Evolutionary conservation across 2,113 vertebrate genomes (phyloP).

Genomic region (Synchiropus splendidus): DNA sequence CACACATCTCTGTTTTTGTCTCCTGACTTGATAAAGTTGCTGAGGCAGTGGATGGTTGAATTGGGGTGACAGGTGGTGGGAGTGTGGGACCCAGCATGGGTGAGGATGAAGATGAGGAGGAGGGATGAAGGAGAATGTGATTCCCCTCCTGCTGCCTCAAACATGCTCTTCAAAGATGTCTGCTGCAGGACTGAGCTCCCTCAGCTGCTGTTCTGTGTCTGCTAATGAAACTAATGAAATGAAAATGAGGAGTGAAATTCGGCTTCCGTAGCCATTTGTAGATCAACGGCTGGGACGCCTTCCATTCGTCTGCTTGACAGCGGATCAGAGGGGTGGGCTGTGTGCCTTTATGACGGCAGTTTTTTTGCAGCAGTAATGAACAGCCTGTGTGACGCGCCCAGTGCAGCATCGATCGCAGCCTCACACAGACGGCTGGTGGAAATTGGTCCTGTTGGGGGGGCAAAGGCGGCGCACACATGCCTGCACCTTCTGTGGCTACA

Average conservation of each 20-base stretch:
- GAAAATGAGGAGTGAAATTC: background rate
- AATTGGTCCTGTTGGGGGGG: constrained; percentile 48
- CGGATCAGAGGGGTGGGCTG: constrained; percentile 32
- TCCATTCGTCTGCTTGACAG: constrained; percentile 1
- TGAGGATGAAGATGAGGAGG: constrained; percentile 34
- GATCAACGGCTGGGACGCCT: too few species aligned
- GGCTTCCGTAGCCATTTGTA: too few species aligned
- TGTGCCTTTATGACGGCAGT: constrained; percentile 30
- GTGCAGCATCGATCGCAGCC: constrained; percentile 42
- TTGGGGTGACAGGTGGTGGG: constrained; percentile 39
- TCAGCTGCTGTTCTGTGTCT: constrained; percentile 18
- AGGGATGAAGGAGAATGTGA: constrained; percentile 25
- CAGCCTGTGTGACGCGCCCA: constrained; percentile 30
- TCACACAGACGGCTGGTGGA: constrained; percentile 49
- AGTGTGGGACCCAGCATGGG: constrained; percentile 34
- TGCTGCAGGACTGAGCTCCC: constrained; percentile 8
- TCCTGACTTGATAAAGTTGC: too few species aligned
- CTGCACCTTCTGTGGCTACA: constrained; percentile 53
- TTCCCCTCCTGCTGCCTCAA: constrained; percentile 44
- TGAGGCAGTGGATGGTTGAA: too few species aligned
- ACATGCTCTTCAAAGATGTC: constrained; percentile 32
- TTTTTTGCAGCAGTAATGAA: constrained; percentile 48
- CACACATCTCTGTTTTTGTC: too few species aligned
- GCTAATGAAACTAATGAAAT: constrained; percentile 21
- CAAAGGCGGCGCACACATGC: constrained; percentile 41